A percentile compares a stretch with the other conserved stretches of the same genome.
These are phyloP conservation scores for Liparis tanakae DNA, from an alignment of 2,797 vertebrate genomes.

Conservation along the genomic window DNA sequence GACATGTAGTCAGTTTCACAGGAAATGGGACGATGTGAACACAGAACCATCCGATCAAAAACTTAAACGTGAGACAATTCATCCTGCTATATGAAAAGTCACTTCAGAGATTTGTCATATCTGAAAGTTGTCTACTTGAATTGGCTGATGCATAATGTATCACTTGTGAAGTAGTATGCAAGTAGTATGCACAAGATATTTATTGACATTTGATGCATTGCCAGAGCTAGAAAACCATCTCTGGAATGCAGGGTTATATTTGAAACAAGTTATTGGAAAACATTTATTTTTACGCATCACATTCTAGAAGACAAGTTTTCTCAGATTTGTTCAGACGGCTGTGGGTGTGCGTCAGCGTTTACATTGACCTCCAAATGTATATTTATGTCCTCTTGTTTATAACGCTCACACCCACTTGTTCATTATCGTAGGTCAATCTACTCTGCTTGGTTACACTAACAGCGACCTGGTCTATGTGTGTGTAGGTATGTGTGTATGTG, in stretches of 20 bases:
- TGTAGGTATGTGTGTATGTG: conserved; percentile 22
- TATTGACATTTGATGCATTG: conserved; percentile 16
- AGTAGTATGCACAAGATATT: not conserved
- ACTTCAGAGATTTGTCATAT: not conserved
- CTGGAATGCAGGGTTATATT: conserved; percentile 3
- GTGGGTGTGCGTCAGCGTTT: conserved; percentile 18
- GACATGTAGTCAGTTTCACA: conserved; percentile 10
- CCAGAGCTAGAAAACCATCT: not conserved
- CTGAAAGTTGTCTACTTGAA: not conserved
- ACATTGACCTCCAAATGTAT: conserved; percentile 12
- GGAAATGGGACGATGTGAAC: conserved; percentile 8
- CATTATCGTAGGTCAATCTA: conserved; percentile 50
- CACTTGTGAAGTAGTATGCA: conserved; percentile 2
- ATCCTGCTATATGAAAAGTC: not conserved
- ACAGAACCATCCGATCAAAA: conserved; percentile 10
- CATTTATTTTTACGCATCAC: not conserved
- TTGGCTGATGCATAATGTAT: not conserved
- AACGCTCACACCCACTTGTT: conserved; percentile 33
- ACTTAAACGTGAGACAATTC: not conserved
- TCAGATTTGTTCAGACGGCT: conserved; percentile 1
- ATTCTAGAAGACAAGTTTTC: conserved; percentile 1
- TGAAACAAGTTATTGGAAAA: conserved; percentile 12
- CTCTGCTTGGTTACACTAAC: conserved; percentile 50
- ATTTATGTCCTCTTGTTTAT: conserved; percentile 35
- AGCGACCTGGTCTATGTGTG: conserved; percentile 38